Evolutionary conservation across 2,113 vertebrate species (phyloP).

Genomic region (Cryptoleucopteryx plumbea): DNA sequence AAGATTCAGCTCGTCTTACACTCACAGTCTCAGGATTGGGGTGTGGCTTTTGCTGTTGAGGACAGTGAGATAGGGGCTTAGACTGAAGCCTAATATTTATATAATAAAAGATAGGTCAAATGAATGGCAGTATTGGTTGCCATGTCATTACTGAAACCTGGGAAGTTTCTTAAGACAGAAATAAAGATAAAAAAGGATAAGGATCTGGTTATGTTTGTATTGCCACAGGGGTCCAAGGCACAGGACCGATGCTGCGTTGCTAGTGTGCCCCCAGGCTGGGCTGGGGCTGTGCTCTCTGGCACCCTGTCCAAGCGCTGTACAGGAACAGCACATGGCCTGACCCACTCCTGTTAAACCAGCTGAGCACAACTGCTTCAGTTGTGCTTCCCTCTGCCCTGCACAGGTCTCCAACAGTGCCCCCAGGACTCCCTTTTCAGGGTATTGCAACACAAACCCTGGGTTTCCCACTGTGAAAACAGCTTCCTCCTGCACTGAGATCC

Average conservation of each 20-base stretch:
- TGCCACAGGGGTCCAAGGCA: not conserved
- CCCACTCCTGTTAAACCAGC: not conserved
- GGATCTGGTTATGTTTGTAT: not conserved
- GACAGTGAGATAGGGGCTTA: not conserved
- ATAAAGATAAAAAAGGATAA: not conserved
- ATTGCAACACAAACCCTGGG: not conserved
- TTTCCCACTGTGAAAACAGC: not conserved
- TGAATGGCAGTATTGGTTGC: not conserved
- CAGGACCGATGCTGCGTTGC: rapidly evolving
- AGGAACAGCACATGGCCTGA: not conserved
- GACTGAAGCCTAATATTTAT: not conserved
- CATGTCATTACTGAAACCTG: not conserved
- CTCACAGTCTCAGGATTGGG: not conserved
- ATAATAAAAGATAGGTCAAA: not conserved
- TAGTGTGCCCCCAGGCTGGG: not conserved
- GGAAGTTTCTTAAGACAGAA: not conserved
- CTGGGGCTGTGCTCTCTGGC: not conserved
- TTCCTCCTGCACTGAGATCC: not conserved
- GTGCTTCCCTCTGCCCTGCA: not conserved
- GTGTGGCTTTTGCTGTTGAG: not conserved
- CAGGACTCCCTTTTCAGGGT: not conserved
- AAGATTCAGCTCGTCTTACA: not conserved
- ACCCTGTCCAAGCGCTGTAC: rapidly evolving
- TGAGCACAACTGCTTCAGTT: not conserved
- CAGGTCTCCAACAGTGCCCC: not conserved